Percentiles rank a stretch among this genome's conserved stretches.
Evolutionary conservation across 2,797 vertebrate genomes (phyloP).

Genomic region (Hozukius guyotensis): DNA sequence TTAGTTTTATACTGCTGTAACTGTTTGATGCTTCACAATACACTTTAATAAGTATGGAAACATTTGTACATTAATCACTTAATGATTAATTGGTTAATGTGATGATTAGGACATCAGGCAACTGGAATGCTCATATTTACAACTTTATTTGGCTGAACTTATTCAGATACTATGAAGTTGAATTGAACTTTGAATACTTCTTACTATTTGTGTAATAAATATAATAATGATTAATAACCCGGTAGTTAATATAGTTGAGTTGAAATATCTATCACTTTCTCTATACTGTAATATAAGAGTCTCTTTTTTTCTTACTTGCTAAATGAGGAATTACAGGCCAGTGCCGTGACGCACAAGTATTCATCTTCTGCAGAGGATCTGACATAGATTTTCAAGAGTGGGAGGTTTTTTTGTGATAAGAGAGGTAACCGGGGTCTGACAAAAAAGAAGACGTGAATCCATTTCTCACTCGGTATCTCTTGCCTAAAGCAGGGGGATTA

Average conservation of each 20-base stretch:
- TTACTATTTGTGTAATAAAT: too few species aligned
- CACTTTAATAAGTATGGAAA: neutral
- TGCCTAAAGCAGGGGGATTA: constrained; percentile 62
- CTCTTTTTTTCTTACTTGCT: neutral
- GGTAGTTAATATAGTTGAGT: neutral
- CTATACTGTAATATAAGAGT: neutral
- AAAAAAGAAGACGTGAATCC: constrained; percentile 27
- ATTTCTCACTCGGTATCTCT: constrained; percentile 32
- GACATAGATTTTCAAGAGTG: constrained; percentile 68
- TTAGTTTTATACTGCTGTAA: neutral
- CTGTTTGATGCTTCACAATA: neutral
- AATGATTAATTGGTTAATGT: neutral
- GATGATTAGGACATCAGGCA: neutral
- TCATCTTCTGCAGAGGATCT: constrained; percentile 57
- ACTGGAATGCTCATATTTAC: neutral
- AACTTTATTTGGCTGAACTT: neutral
- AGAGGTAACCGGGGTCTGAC: constrained; percentile 55
- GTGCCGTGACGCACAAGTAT: constrained; percentile 47
- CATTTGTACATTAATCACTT: neutral
- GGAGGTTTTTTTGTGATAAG: constrained; percentile 57
- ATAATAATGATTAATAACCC: too few species aligned
- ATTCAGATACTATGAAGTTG: neutral
- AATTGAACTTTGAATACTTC: neutral
- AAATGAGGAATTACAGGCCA: constrained; percentile 37
- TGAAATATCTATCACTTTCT: neutral